Evolutionary conservation across 2,888 invertebrate species (phyloP).

Genomic region (Seladonia tumulorum): DNA sequence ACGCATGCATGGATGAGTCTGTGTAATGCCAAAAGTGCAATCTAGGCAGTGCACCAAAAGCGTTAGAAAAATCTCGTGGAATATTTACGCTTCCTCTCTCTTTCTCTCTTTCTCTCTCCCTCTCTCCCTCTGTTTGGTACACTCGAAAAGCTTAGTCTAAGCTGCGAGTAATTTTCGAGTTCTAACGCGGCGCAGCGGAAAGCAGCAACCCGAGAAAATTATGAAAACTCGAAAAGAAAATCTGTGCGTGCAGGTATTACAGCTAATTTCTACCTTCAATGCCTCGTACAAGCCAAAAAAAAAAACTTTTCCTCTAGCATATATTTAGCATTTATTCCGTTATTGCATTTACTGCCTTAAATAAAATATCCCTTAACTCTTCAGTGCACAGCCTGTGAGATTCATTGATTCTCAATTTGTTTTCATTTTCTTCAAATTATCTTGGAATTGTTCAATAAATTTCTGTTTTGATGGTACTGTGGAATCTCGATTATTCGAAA

Average conservation of each 20-base stretch:
- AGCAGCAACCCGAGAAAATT: not conserved
- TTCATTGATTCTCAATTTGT: too few species aligned
- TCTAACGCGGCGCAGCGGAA: conserved; percentile 2
- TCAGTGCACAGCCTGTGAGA: too few species aligned
- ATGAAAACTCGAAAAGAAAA: not conserved
- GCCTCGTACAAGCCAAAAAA: too few species aligned
- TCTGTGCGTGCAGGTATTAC: not conserved
- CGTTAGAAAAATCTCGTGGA: conserved; percentile 9
- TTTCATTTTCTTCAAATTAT: too few species aligned
- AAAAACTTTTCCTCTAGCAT: not conserved
- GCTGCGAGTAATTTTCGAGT: conserved; percentile 30
- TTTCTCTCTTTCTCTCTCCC: not conserved
- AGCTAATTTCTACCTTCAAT: not conserved
- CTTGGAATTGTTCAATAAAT: too few species aligned
- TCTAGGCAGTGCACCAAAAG: conserved; percentile 1
- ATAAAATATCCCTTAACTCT: too few species aligned
- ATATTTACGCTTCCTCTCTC: conserved; percentile 23
- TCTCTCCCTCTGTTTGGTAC: not conserved
- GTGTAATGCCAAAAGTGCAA: not conserved
- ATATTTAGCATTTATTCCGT: not conserved
- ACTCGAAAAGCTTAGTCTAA: not conserved
- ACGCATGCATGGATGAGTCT: not conserved
- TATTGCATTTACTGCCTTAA: not conserved
- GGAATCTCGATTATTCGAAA: too few species aligned
- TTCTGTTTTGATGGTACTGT: too few species aligned